Base-by-base conservation (phyloP, 2,113 vertebrate genomes). In the Paradoxurus hermaphroditus region DNA sequence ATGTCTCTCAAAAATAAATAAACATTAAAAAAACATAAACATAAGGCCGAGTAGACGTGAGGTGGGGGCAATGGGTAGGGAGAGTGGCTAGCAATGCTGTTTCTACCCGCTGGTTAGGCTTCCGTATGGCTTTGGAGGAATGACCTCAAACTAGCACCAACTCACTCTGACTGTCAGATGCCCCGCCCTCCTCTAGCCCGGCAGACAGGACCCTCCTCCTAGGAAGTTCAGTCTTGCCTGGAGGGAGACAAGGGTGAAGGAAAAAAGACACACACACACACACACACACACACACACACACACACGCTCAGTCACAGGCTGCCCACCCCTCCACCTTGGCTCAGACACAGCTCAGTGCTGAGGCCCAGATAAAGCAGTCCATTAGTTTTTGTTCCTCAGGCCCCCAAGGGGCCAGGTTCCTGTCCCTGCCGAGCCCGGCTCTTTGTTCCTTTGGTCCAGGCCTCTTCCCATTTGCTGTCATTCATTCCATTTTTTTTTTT, bases 31-130 rank as follows among this genome's bases (percentile, higher is more conserved):
- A 83, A 51, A 39, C 1, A 1, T 6, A 36, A 39, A 63, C 29
- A 31, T 11, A 4, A 27, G 77, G 53, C 34, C 16, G 86, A 25
- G 41, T 18, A 4, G 65, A 63, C 31, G 10, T 4, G 11, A 11
- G 9, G n/a, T 63, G 34, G 3, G 34, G 39, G 1, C 1, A 2
- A 1, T 59, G 21, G 8, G 1, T 21, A 8, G 7, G 5, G 34
- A 34, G 3, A 2, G 8, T 2, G 5, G 34, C 39, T 21, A 21
- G 3, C 3, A 49, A 29, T 27, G 31, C 13, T 23, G 23, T 46
- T 67, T 49, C 65, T 2, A 6, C n/a, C 67, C n/a, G 39, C 29
- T 49, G 8, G 31, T 70, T 4, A 16, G 16, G 75, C 19, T 34
- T 51, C 46, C 39, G 3, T 11, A 25, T 49, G 65, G 34, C 75